phyloP scores from a whole-genome alignment of 2,797 vertebrate species.

The Eleutherodactylus coqui region DNA sequence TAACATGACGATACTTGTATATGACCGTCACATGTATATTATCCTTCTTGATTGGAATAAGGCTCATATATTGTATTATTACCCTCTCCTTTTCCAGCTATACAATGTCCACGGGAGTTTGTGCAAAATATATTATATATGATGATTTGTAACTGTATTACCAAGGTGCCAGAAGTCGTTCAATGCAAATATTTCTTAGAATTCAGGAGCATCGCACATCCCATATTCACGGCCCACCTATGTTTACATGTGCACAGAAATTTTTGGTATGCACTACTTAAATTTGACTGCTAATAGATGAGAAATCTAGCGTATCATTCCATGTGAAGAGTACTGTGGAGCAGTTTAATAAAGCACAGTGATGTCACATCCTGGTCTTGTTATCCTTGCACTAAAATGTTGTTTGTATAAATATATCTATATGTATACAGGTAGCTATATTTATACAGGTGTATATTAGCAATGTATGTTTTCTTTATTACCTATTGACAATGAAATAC shows the following conservation, averaged over 20 bases:
- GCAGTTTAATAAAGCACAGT: slow-evolving; percentile 86
- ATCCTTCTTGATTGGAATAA: background rate
- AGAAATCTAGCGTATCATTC: slow-evolving; percentile 90
- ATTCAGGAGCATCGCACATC: slow-evolving; percentile 23
- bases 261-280: slow-evolving; percentile 89
- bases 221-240: background rate
- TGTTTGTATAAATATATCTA: slow-evolving; percentile 63
- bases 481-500: slow-evolving; percentile 54
- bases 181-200: slow-evolving; percentile 39
- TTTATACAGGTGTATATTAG: slow-evolving; percentile 63
- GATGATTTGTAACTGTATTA: background rate
- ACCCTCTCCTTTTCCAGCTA: background rate
- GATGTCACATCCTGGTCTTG: slow-evolving; percentile 89
- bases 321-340: slow-evolving; percentile 96
- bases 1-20: background rate
- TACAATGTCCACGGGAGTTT: background rate
- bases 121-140: slow-evolving; percentile 3
- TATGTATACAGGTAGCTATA: slow-evolving; percentile 60
- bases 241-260: slow-evolving; percentile 67
- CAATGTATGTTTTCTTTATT: slow-evolving; percentile 58
- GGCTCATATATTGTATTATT: slow-evolving; percentile 1
- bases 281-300: slow-evolving; percentile 80
- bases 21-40: background rate
- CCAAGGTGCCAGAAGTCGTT: background rate
- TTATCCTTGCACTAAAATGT: slow-evolving; percentile 95